These are phyloP conservation scores for Propithecus perrieri DNA, from an alignment of 2,797 vertebrate genomes.

Conservation along the genomic window DNA sequence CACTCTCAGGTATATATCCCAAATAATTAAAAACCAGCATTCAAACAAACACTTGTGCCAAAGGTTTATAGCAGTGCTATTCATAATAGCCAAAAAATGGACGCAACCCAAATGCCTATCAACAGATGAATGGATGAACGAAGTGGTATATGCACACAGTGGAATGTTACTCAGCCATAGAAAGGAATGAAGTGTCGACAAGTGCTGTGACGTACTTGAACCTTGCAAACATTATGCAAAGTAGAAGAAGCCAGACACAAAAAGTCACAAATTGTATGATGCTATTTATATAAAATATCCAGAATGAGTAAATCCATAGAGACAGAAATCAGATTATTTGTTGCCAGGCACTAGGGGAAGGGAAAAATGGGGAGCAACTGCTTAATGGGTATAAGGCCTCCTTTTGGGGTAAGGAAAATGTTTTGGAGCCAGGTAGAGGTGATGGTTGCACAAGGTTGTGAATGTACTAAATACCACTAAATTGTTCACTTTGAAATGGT, in stretches of 20 bases:
- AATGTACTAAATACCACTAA: background rate
- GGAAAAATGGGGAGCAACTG: background rate
- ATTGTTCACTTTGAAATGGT: background rate
- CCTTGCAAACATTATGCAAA: background rate
- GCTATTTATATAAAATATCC: background rate
- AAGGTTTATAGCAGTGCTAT: background rate
- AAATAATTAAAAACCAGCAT: background rate
- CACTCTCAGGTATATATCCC: background rate
- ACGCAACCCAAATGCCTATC: background rate
- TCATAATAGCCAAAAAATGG: background rate
- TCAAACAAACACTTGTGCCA: background rate
- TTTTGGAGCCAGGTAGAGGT: background rate
- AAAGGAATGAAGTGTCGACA: background rate
- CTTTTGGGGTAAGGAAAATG: background rate
- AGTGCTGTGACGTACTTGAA: background rate
- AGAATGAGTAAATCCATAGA: background rate
- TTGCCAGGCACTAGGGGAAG: background rate
- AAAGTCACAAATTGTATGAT: rapidly evolving
- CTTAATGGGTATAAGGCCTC: background rate
- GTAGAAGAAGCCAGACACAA: background rate
- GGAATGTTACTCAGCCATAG: background rate
- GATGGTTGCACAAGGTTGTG: background rate
- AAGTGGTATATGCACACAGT: background rate
- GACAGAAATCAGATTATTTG: background rate
- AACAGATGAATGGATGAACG: background rate